phyloP scores from a whole-genome alignment of 2,113 vertebrate species.

The Acrocephalus arundinaceus region DNA sequence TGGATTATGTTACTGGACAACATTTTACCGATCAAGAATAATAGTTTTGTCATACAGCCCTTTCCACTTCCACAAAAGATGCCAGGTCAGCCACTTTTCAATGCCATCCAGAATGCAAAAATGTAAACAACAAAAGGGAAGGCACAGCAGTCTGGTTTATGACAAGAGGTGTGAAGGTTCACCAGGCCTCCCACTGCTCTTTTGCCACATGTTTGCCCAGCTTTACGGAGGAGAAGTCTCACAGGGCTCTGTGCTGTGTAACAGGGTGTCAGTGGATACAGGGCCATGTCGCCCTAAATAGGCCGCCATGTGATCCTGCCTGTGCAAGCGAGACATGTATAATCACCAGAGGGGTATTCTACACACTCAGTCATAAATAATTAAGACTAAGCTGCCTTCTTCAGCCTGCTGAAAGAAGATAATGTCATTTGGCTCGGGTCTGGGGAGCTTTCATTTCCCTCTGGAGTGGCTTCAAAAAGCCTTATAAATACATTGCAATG shows the following conservation, averaged over 20 bases:
- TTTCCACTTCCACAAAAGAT: not conserved
- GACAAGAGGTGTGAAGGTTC: fast-evolving
- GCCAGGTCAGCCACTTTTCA: not conserved
- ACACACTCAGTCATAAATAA: slow-evolving; percentile 43
- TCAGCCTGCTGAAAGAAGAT: not conserved
- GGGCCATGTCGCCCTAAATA: not conserved
- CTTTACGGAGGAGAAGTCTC: not conserved
- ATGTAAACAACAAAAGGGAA: not conserved
- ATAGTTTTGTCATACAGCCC: fast-evolving
- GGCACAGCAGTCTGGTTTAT: not conserved
- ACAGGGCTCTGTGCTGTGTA: not conserved
- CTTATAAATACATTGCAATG: slow-evolving; percentile 13
- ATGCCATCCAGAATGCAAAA: not conserved
- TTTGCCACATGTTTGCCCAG: not conserved
- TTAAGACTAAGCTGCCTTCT: slow-evolving; percentile 34
- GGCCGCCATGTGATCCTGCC: not conserved
- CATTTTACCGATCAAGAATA: not conserved
- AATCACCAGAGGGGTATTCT: not conserved
- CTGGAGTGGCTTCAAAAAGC: slow-evolving; percentile 11
- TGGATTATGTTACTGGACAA: not conserved
- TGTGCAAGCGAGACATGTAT: not conserved
- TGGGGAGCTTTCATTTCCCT: slow-evolving; percentile 11
- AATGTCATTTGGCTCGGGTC: slow-evolving; percentile 19
- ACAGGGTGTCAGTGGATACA: not conserved
- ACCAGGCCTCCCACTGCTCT: not conserved